Percentiles rank a stretch among this genome's conserved stretches.
Conservation (phyloP, 2,888 invertebrate genomes). For the Ophion costatus region DNA sequence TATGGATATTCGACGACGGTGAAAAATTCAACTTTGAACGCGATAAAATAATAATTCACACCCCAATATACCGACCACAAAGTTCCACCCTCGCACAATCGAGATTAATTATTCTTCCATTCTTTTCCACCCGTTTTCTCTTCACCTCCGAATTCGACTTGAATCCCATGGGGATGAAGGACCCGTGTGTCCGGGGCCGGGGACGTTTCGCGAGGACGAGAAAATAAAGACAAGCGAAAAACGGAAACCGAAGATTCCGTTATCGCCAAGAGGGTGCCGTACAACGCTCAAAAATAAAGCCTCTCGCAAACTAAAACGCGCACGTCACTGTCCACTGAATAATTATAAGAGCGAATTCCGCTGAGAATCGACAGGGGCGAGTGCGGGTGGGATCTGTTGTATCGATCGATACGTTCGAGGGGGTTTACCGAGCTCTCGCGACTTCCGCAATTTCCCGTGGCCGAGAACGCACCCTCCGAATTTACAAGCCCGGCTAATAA, state of each 20-base stretch:
- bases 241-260: constrained; percentile 24
- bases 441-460: constrained; percentile 1
- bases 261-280: constrained; percentile 44
- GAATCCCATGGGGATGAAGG: neutral
- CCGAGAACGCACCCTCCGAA: constrained; percentile 17
- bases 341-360: constrained; percentile 22
- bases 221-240: constrained; percentile 2
- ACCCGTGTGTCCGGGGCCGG: neutral
- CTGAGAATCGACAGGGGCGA: neutral
- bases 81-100: neutral
- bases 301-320: constrained; percentile 52
- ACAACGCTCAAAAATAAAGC: constrained; percentile 62
- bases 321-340: constrained; percentile 63
- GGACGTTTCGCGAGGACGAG: constrained; percentile 16
- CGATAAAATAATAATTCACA: too few relatives aligned
- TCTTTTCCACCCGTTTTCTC: neutral
- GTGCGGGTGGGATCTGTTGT: constrained; percentile 11
- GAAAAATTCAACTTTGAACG: too few relatives aligned
- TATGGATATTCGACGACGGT: too few relatives aligned
- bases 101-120: neutral
- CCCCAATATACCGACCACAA: too few relatives aligned
- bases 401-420: constrained; percentile 35
- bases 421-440: neutral
- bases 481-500: constrained; percentile 32
- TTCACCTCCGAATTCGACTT: neutral